phyloP scores from a whole-genome alignment of 2,113 vertebrate genomes.

The Larimichthys crocea region DNA sequence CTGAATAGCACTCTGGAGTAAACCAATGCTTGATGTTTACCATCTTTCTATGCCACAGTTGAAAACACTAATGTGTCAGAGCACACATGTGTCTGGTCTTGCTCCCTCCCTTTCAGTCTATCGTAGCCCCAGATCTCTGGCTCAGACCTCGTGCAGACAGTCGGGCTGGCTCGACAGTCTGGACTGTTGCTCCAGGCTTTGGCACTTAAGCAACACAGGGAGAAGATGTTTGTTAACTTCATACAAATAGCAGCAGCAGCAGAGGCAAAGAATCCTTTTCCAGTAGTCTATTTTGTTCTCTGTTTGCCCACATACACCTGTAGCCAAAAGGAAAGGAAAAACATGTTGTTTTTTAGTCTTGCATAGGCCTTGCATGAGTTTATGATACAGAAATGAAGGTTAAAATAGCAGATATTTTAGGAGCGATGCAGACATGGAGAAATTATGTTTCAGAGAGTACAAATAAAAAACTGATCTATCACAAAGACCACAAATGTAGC shows the following conservation, averaged over 20 bases:
- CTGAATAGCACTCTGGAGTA: not conserved
- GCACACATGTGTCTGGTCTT: slow-evolving; percentile 66
- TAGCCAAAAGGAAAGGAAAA: slow-evolving; percentile 28
- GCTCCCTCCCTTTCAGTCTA: slow-evolving; percentile 57
- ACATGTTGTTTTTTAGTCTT: slow-evolving; percentile 29
- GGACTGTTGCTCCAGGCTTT: slow-evolving; percentile 72
- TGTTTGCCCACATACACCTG: slow-evolving; percentile 36
- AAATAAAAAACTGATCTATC: slow-evolving; percentile 29
- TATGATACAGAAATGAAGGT: not conserved
- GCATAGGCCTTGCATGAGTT: slow-evolving; percentile 5
- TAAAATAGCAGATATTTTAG: not conserved
- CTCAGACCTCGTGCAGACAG: slow-evolving; percentile 74
- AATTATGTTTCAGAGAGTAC: slow-evolving; percentile 4
- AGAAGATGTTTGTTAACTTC: slow-evolving; percentile 61
- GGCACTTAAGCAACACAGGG: slow-evolving; percentile 51
- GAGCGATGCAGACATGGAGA: not conserved
- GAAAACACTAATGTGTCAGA: slow-evolving; percentile 56
- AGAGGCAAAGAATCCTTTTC: slow-evolving; percentile 11
- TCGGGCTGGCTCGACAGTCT: slow-evolving; percentile 67
- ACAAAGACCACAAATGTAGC: slow-evolving; percentile 1
- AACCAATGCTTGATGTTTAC: slow-evolving; percentile 48
- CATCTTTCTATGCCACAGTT: slow-evolving; percentile 40
- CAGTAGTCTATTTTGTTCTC: slow-evolving; percentile 27
- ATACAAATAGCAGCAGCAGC: slow-evolving; percentile 46
- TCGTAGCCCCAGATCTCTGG: slow-evolving; percentile 62